Percentiles rank a stretch among this genome's conserved stretches.
Conservation (phyloP, 64 coral and sea anemone genomes). For the Dendronephthya gigantea region DNA sequence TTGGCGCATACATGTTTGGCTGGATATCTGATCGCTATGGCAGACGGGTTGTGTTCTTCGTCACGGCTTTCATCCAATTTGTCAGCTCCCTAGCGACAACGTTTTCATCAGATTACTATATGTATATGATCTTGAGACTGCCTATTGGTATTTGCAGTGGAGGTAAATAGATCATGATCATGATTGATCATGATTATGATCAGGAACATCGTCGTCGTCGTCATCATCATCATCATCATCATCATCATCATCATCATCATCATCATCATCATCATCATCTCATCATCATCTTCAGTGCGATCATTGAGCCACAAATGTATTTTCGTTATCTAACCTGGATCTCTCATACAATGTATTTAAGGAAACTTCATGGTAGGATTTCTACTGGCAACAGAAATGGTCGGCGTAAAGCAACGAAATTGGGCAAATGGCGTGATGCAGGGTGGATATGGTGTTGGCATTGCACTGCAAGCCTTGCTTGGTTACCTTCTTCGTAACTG, state of each 20-base stretch:
- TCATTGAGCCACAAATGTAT: not conserved
- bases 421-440: conserved; percentile 69
- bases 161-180: conserved; percentile 29
- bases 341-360: not conserved
- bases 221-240: not conserved
- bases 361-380: conserved; percentile 73
- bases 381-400: conserved; percentile 87
- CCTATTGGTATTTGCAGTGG: conserved; percentile 68
- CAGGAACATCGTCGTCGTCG: not conserved
- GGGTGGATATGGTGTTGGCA: conserved; percentile 73
- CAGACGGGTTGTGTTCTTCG: conserved; percentile 47
- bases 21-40: conserved; percentile 92
- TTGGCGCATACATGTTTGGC: conserved; percentile 90
- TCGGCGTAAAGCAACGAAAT: conserved; percentile 45
- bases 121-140: conserved; percentile 57
- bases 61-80: conserved; percentile 86
- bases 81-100: conserved; percentile 43
- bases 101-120: conserved; percentile 56
- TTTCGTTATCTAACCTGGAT: no score
- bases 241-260: not conserved
- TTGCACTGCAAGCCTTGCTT: conserved; percentile 64
- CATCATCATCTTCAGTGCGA: not conserved
- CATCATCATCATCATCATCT: not conserved
- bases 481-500: conserved; percentile 63
- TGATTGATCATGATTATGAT: not conserved